phyloP scores from a whole-genome alignment of 37 sponge, comb jelly and placozoan genomes.

The Trichoplax adhaerens region DNA sequence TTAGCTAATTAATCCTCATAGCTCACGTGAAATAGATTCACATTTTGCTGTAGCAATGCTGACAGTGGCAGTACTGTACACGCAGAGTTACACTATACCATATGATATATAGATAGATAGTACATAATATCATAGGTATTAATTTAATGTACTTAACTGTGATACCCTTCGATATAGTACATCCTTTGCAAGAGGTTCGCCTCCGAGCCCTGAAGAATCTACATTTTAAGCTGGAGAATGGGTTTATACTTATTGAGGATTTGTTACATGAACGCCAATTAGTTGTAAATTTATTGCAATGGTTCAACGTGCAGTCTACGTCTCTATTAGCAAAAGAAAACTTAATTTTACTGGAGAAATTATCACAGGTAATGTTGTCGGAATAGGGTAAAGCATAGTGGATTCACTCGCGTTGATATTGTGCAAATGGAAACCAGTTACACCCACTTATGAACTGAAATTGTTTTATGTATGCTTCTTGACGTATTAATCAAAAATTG shows the following conservation, averaged over 20 bases:
- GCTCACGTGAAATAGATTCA: too few species aligned
- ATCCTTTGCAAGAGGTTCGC: constrained; percentile 40
- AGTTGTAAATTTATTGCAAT: constrained; percentile 33
- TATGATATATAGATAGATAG: too few species aligned
- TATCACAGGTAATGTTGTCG: too few species aligned
- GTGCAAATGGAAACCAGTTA: too few species aligned
- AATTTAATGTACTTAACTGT: too few species aligned
- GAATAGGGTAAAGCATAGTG: background rate
- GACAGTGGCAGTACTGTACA: too few species aligned
- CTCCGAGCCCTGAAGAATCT: constrained; percentile 29
- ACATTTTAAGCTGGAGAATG: constrained; percentile 29
- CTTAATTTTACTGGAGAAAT: too few species aligned
- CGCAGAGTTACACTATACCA: too few species aligned
- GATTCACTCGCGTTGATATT: constrained; percentile 17
- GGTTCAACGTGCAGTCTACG: constrained; percentile 55
- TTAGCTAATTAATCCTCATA: too few species aligned
- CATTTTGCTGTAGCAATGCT: too few species aligned
- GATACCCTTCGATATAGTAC: constrained; percentile 10
- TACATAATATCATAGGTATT: too few species aligned
- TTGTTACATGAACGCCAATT: constrained; percentile 34
- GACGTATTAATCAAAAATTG: background rate
- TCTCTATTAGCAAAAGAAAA: background rate
- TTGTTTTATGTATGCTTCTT: background rate
- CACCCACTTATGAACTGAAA: too few species aligned
- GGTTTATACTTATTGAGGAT: constrained; percentile 13